phyloP scores from a whole-genome alignment of 2,888 invertebrate species.

The Scaptomyza tumidula region DNA sequence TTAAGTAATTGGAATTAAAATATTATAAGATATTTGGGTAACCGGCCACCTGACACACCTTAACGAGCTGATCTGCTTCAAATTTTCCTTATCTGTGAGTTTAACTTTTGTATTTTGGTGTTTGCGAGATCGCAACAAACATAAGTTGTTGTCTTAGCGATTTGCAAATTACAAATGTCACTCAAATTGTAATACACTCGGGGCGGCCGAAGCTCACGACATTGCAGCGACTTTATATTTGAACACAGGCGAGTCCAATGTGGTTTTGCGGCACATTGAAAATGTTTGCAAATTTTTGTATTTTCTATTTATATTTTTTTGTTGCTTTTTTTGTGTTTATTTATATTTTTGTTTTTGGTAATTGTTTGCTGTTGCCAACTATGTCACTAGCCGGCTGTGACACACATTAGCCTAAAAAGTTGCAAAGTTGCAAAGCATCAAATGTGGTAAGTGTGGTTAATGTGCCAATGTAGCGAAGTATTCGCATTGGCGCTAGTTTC shows the following conservation, averaged over 20 bases:
- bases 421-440: constrained; percentile 44
- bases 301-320: constrained; percentile 11
- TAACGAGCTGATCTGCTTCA: constrained; percentile 36
- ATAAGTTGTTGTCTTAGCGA: constrained; percentile 28
- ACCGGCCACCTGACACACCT: constrained; percentile 57
- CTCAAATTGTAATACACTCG: constrained; percentile 45
- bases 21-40: constrained; percentile 38
- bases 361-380: constrained; percentile 51
- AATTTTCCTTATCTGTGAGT: constrained; percentile 45
- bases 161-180: constrained; percentile 59
- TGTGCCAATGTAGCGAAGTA: constrained; percentile 36
- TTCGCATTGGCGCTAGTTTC: constrained; percentile 15
- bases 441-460: constrained; percentile 23
- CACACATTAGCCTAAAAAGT: constrained; percentile 51
- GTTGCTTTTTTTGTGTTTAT: constrained; percentile 5
- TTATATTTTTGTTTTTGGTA: constrained; percentile 12
- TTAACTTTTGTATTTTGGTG: constrained; percentile 12
- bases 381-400: constrained; percentile 71
- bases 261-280: constrained; percentile 37
- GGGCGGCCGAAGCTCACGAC: constrained; percentile 26
- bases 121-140: constrained; percentile 22
- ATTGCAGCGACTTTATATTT: constrained; percentile 30
- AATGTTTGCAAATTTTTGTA: constrained; percentile 68
- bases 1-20: neutral
- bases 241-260: constrained; percentile 41